Base-by-base conservation (phyloP, 2,797 vertebrate genomes). In the Sebastes variabilis region DNA sequence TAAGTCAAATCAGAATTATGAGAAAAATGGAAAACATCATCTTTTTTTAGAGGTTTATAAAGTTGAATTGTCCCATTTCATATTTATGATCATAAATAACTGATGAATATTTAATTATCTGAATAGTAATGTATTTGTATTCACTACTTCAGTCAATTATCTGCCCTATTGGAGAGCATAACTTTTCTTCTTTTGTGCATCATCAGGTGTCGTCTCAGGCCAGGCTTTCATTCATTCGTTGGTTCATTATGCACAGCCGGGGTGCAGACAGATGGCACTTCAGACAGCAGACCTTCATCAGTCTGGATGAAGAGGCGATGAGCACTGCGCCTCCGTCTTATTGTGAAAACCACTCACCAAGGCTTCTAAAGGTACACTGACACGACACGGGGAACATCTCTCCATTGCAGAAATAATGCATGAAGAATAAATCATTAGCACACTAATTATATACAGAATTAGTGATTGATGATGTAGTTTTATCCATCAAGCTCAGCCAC, bases 281-380 rank as follows among this genome's bases (percentile, higher is more conserved):
- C 71, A 91, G 78, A 88, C 85, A 82, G 87, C 86, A 87, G 84
- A 84, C 85, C 80, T 84, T 73, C 84, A 79, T 87, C 86, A 85
- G 73, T 75, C 85, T 87, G 79, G 65, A 52, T 73, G 80, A 85
- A 81, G 75, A 87, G 80, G 62, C 79, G 55, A 66, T 56, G 73
- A 87, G 60, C 49, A 38, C 65, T 27, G 49, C 60, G 75, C 70
- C 59, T 75, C 32, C 0, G 4, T 79, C 55, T 77, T 74, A 64
- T 64, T 85, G 74, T 86, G 80, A 82, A 76, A 82, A 81, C 29
- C 64, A 69, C 74, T 86, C 75, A 64, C 12, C 25, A 5, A 79
- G 60, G 72, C 62, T 86, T 86, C 82, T 69, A 80, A 80, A 72
- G 66, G 69, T 72, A 54, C 67, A 54, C 30, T 2, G 8, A 58